Base-by-base conservation (phyloP, 2,888 invertebrate species). In the Dryococelus australis region DNA sequence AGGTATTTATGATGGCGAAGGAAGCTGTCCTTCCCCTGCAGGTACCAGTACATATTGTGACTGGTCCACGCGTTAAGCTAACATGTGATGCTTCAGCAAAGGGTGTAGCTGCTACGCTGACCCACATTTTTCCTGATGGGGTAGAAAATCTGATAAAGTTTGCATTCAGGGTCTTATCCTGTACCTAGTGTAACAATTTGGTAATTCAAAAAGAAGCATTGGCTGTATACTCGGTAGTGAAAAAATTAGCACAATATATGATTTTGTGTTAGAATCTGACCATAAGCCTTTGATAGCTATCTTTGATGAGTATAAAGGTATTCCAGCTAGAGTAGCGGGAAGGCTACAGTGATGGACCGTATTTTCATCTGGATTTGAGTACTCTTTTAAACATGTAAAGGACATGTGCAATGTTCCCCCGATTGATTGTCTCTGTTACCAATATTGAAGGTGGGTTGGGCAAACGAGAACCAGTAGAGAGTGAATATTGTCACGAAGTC, bases 1-100 rank as follows among this genome's bases (percentile, higher is more conserved):
- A 86, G 8, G 90, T 91, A 6, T 91, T 92, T 83, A 87, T 90
- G 16, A 79, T 88, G n/a, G 89, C 91, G 83, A 92, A 92, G 85
- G 26, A 84, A 26, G 88, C 88, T 43, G 87, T 91, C 24, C 81
- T 88, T 79, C 88, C 89, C 51, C 86, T 88, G 3, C 86, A 87
- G 1, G 43, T 87, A 26, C 88, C 90, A 65, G 90, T 89, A 10
- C 90, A 90, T 88, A 90, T 89, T 86, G 88, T 90, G 53, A 89
- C 88, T 20, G 85, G 85, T 0, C 53, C 88, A 12, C 88, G 87
- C 51, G 51, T 90, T 84, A 90, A 90, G 83, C 88, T 90, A 81
- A 65, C 89, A 20, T 90, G 89, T 87, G 90, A 90, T 86, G 90
- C 90, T 35, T 90, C 89, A 20, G 43, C 83, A 13, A 83, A 10